phyloP scores from a whole-genome alignment of 2,888 invertebrate genomes.

The Drosophila niveifrons region DNA sequence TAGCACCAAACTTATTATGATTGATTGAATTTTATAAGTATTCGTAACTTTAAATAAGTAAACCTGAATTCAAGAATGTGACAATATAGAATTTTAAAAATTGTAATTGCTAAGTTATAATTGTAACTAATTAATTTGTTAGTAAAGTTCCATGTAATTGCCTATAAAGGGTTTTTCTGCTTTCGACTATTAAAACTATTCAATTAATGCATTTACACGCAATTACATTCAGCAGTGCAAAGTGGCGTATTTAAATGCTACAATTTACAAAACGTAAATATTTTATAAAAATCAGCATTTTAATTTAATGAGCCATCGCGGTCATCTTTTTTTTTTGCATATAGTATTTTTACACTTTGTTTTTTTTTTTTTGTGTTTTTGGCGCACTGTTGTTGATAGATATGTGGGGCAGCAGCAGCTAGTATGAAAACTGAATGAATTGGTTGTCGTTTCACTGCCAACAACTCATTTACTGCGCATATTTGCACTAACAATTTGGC shows the following conservation, averaged over 20 bases:
- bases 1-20: no score
- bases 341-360: slow-evolving; percentile 2
- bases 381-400: slow-evolving; percentile 2
- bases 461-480: slow-evolving; percentile 45
- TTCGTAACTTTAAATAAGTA: no score
- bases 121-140: no score
- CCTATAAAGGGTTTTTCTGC: no score
- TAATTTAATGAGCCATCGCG: slow-evolving; percentile 33
- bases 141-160: no score
- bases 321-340: slow-evolving; percentile 17
- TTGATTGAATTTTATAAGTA: no score
- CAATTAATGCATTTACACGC: neutral
- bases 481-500: slow-evolving; percentile 66
- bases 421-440: slow-evolving; percentile 34
- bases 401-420: slow-evolving; percentile 16
- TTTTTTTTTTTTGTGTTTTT: neutral
- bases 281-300: slow-evolving; percentile 20
- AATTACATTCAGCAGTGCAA: neutral
- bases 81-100: no score
- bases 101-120: no score
- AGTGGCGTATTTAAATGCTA: slow-evolving; percentile 2
- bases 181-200: no score
- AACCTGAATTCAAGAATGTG: no score
- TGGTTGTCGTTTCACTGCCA: slow-evolving; percentile 22
- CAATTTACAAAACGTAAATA: slow-evolving; percentile 23